These are phyloP conservation scores for Zaprionus vittiger DNA, from an alignment of 1,140 invertebrate genomes.

Conservation along the genomic window DNA sequence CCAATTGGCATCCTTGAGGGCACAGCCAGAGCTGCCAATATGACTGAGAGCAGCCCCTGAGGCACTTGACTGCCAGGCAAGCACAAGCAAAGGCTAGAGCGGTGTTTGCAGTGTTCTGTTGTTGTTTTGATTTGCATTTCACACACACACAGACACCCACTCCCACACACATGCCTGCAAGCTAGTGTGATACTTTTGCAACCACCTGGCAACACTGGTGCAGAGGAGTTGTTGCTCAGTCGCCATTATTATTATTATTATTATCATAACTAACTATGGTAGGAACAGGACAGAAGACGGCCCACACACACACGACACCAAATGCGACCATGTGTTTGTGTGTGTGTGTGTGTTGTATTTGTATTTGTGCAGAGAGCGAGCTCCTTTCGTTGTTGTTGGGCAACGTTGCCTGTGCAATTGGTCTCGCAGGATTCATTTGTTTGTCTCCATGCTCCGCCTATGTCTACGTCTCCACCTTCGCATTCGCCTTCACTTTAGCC, in stretches of 20 bases:
- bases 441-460: conserved; percentile 50
- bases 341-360: background rate
- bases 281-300: conserved; percentile 2
- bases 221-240: conserved; percentile 22
- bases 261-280: conserved; percentile 74
- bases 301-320: conserved; percentile 22
- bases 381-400: conserved; percentile 32
- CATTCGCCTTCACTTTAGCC: conserved; percentile 1
- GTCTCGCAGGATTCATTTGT: conserved; percentile 83
- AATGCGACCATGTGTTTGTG: conserved; percentile 5
- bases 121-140: conserved; percentile 54
- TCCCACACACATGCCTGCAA: background rate
- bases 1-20: conserved; percentile 70
- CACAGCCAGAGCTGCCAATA: conserved; percentile 43
- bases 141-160: background rate
- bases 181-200: conserved; percentile 33
- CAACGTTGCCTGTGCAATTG: conserved; percentile 66
- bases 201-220: conserved; percentile 47
- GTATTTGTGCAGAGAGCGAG: conserved; percentile 19
- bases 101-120: conserved; percentile 33
- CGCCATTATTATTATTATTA: conserved; percentile 71
- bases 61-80: conserved; percentile 28
- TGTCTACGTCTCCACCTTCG: conserved; percentile 11
- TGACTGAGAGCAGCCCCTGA: conserved; percentile 32
- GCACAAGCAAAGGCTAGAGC: conserved; percentile 4